Percentiles rank a stretch among this genome's conserved stretches.
These are phyloP conservation scores for Teleogryllus occipitalis DNA, from an alignment of 1,140 invertebrate genomes.

Conservation along the genomic window DNA sequence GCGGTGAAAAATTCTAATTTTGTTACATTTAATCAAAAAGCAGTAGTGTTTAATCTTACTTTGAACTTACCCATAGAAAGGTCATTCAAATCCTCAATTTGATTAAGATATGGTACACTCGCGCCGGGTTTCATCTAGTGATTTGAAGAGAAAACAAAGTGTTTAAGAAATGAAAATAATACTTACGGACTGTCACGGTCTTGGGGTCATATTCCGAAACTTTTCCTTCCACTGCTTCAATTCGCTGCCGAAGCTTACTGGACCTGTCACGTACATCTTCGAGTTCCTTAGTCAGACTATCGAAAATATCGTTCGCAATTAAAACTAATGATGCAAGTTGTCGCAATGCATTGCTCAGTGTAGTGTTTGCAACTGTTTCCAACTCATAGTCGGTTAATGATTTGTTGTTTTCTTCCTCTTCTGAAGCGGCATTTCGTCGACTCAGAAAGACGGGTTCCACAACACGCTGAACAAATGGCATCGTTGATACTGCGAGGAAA, in stretches of 20 bases:
- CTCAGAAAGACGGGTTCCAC: slow-evolving; percentile 60
- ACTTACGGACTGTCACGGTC: slow-evolving; percentile 78
- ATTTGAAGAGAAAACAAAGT: background rate
- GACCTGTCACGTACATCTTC: slow-evolving; percentile 56
- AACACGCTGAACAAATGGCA: slow-evolving; percentile 65
- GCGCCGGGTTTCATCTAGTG: too few species aligned
- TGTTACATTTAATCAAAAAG: too few species aligned
- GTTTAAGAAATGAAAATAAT: slow-evolving; percentile 20
- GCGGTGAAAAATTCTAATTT: too few species aligned
- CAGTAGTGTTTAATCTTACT: too few species aligned
- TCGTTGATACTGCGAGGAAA: slow-evolving; percentile 30
- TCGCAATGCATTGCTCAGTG: slow-evolving; percentile 61
- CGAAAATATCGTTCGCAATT: slow-evolving; percentile 68
- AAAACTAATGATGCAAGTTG: slow-evolving; percentile 70
- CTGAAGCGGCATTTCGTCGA: slow-evolving; percentile 48
- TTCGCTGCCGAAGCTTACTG: slow-evolving; percentile 49
- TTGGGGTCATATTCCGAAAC: slow-evolving; percentile 61
- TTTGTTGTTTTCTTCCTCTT: slow-evolving; percentile 40
- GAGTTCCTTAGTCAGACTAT: slow-evolving; percentile 58
- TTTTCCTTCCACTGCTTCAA: slow-evolving; percentile 49
- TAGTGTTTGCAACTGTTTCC: slow-evolving; percentile 66
- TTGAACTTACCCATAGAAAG: too few species aligned
- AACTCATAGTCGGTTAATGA: slow-evolving; percentile 56
- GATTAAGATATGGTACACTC: too few species aligned
- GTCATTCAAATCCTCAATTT: too few species aligned